These are phyloP conservation scores for Clangula hyemalis DNA, from an alignment of 2,797 vertebrate genomes.

Conservation along the genomic window DNA sequence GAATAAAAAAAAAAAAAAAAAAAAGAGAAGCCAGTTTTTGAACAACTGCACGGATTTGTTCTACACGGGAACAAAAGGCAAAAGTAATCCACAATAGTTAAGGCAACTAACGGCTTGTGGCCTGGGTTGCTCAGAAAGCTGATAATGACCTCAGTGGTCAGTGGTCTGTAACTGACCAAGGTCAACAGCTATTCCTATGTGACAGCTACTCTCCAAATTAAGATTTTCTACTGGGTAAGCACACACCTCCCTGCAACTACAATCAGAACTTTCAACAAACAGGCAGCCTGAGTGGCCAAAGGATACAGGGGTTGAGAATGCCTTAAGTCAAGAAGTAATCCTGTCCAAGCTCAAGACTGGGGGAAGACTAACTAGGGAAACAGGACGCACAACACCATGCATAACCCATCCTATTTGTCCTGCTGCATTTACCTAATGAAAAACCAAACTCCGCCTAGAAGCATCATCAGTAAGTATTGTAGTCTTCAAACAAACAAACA, in stretches of 20 bases:
- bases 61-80: not conserved
- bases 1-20: too few relatives aligned
- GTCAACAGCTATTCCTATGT: not conserved
- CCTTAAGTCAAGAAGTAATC: not conserved
- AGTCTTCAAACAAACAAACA: not conserved
- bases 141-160: not conserved
- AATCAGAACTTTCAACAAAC: not conserved
- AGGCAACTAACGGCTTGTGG: not conserved
- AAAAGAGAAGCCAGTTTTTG: not conserved
- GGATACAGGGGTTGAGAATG: not conserved
- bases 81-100: not conserved
- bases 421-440: not conserved
- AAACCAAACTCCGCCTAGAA: not conserved
- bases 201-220: not conserved
- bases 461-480: not conserved
- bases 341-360: not conserved
- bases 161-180: not conserved
- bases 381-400: fast-evolving
- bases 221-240: not conserved
- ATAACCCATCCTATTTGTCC: not conserved
- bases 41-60: not conserved
- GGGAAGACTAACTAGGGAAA: not conserved
- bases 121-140: not conserved
- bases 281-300: not conserved
- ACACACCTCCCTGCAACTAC: not conserved